These are phyloP conservation scores for Bursaphelenchus okinawaensis DNA, from an alignment of 2,888 invertebrate species.

Conservation along the genomic window DNA sequence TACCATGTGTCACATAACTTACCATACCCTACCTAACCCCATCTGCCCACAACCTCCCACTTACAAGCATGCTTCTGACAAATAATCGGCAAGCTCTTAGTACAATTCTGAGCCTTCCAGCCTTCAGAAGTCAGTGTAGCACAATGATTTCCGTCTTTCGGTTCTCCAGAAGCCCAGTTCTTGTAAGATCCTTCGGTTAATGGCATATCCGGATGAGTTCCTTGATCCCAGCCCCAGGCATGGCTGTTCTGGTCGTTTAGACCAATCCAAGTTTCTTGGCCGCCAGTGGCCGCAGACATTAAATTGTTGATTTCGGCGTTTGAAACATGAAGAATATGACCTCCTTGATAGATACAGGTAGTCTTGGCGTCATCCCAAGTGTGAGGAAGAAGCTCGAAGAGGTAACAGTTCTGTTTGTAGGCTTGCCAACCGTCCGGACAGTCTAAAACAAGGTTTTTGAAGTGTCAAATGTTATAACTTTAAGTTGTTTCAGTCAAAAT, in stretches of 20 bases:
- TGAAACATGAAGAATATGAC: slow-evolving; percentile 31
- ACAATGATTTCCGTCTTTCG: background rate
- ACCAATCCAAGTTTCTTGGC: slow-evolving; percentile 31
- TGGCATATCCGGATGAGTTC: background rate
- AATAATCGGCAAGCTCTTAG: background rate
- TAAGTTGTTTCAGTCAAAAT: no score
- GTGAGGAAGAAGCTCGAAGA: background rate
- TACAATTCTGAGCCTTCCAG: background rate
- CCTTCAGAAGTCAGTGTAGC: background rate
- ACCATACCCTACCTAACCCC: no score
- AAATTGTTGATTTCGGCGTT: slow-evolving; percentile 5
- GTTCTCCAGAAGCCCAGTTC: slow-evolving; percentile 3
- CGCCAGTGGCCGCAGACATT: slow-evolving; percentile 22
- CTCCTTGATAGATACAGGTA: slow-evolving; percentile 26
- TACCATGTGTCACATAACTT: no score
- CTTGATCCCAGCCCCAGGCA: slow-evolving; percentile 36
- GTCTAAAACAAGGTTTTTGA: slow-evolving; percentile 22
- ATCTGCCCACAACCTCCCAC: no score
- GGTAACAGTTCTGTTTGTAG: slow-evolving; percentile 12
- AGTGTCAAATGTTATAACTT: no score
- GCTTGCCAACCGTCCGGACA: slow-evolving; percentile 15
- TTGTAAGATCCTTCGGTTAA: background rate
- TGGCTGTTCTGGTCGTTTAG: slow-evolving; percentile 25
- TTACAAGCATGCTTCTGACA: slow-evolving; percentile 6
- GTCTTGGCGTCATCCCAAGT: slow-evolving; percentile 32